These are phyloP conservation scores for Lepisosteus osseus DNA, from an alignment of 2,113 vertebrate genomes.

Conservation along the genomic window DNA sequence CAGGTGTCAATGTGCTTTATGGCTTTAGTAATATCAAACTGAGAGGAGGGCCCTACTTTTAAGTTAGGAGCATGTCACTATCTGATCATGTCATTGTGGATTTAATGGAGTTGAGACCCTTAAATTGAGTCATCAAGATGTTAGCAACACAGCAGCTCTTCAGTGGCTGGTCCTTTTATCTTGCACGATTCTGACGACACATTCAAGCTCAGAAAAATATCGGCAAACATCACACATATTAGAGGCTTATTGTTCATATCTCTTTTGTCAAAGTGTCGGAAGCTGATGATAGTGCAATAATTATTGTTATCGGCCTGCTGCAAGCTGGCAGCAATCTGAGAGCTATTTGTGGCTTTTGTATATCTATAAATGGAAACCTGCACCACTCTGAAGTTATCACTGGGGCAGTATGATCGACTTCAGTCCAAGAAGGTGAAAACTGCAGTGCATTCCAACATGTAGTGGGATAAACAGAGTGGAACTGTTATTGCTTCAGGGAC, in stretches of 20 bases:
- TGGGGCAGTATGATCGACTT: constrained; percentile 61
- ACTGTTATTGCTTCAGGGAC: constrained; percentile 39
- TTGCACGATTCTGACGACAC: no score
- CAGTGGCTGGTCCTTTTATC: no score
- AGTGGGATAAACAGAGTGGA: constrained; percentile 37
- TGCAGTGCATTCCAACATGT: constrained; percentile 54
- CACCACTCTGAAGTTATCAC: constrained; percentile 67
- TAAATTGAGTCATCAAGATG: not conserved
- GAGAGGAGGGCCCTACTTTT: not conserved
- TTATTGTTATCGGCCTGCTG: constrained; percentile 74
- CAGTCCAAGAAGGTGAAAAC: constrained; percentile 54
- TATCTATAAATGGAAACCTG: constrained; percentile 90
- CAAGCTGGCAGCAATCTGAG: constrained; percentile 66
- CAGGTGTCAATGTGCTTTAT: not conserved
- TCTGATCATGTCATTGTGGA: not conserved
- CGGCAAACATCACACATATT: not conserved
- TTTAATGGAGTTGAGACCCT: not conserved
- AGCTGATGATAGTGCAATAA: constrained; percentile 23
- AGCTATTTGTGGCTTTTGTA: constrained; percentile 84
- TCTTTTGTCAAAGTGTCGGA: not conserved
- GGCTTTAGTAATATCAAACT: not conserved
- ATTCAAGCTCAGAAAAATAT: no score
- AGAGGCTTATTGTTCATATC: not conserved
- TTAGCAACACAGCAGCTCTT: no score
- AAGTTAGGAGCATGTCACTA: not conserved